Percentiles rank a stretch among this genome's conserved stretches.
These are phyloP conservation scores for Papilio aristodemus DNA, from an alignment of 1,140 invertebrate genomes.

Conservation along the genomic window DNA sequence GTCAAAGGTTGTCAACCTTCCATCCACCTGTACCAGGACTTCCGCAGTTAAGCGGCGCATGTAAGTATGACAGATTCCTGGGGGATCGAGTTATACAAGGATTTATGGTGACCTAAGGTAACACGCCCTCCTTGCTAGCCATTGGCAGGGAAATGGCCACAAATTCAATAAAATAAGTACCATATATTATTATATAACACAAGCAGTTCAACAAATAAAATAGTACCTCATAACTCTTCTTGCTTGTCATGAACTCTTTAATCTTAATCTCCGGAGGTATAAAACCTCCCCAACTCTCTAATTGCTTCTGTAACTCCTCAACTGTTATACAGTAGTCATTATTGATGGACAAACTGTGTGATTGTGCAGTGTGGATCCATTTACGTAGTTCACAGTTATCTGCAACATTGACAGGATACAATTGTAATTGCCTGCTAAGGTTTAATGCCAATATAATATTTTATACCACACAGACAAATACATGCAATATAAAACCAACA, in stretches of 20 bases:
- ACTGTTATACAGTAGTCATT: conserved; percentile 67
- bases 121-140: no score
- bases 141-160: no score
- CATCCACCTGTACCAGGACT: no score
- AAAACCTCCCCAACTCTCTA: conserved; percentile 56
- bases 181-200: not conserved
- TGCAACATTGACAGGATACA: conserved; percentile 46
- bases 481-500: not conserved
- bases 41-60: no score
- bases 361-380: conserved; percentile 56
- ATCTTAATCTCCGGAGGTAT: conserved; percentile 66
- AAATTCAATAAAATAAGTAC: no score
- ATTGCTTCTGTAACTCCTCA: conserved; percentile 64
- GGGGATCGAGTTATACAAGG: no score
- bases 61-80: no score
- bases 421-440: no score
- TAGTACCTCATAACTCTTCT: conserved; percentile 91
- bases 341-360: conserved; percentile 64
- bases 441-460: no score
- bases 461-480: no score
- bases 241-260: conserved; percentile 87
- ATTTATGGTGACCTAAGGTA: no score
- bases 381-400: conserved; percentile 47
- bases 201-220: conserved; percentile 7
- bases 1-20: no score